Evolutionary conservation across 2,797 vertebrate genomes (phyloP).

Genomic region (Pangasius larnaudii): DNA sequence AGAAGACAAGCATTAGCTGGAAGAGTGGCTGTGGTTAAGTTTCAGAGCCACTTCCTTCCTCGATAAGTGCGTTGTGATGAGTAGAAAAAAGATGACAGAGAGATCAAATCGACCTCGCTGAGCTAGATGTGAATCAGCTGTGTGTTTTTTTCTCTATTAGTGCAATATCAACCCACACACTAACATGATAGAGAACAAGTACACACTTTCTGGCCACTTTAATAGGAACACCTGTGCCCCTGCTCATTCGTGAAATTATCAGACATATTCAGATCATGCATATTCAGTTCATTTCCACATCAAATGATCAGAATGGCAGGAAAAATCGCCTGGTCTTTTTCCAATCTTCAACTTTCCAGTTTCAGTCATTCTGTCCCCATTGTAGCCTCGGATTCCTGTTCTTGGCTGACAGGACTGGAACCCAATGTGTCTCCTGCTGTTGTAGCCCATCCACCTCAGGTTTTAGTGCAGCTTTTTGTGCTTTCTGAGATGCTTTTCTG

Average conservation of each 20-base stretch:
- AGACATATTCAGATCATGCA: too few species aligned
- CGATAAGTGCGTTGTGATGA: neutral
- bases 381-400: neutral
- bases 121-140: neutral
- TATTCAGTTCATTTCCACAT: neutral
- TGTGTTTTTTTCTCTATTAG: neutral
- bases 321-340: neutral
- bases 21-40: neutral
- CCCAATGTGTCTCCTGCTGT: too few species aligned
- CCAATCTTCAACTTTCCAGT: neutral
- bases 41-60: neutral
- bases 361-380: neutral
- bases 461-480: neutral
- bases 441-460: neutral
- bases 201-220: neutral
- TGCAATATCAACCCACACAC: neutral
- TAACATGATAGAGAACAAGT: neutral
- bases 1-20: slow-evolving; percentile 1
- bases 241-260: neutral
- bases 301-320: neutral
- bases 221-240: neutral
- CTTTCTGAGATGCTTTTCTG: neutral
- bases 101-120: neutral
- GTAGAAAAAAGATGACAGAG: neutral
- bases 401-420: neutral